phyloP scores from a whole-genome alignment of 1,140 invertebrate genomes.

The Holotrichia oblita region DNA sequence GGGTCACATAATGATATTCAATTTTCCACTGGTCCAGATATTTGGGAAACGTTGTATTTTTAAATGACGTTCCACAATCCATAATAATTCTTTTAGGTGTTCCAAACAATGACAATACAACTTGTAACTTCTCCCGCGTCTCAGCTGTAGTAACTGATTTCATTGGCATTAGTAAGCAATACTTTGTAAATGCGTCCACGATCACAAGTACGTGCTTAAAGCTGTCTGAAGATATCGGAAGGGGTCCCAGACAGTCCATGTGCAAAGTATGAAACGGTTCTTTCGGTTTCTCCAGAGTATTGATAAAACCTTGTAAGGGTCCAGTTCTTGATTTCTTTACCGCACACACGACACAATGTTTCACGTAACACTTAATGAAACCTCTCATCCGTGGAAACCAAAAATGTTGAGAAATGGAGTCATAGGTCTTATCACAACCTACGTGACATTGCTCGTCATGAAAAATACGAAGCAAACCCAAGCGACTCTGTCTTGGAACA shows the following conservation, averaged over 20 bases:
- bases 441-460: not conserved
- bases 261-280: constrained; percentile 53
- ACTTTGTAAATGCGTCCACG: no score
- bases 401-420: no score
- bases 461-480: no score
- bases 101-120: not conserved
- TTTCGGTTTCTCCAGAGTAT: constrained; percentile 44
- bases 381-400: no score
- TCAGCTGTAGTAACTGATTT: constrained; percentile 10
- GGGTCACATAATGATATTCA: constrained; percentile 43
- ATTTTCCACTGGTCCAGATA: not conserved
- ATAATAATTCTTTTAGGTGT: not conserved
- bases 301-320: constrained; percentile 43
- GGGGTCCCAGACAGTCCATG: constrained; percentile 46
- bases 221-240: constrained; percentile 41
- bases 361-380: not conserved
- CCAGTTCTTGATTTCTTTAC: constrained; percentile 47
- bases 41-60: not conserved
- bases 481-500: no score
- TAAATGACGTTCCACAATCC: not conserved
- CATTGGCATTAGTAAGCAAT: not conserved
- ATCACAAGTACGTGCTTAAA: constrained; percentile 3
- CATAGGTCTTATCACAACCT: not conserved
- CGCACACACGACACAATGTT: constrained; percentile 54
- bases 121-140: constrained; percentile 22